phyloP scores from a whole-genome alignment of 2,888 invertebrate species.

The Lissonota sp. region DNA sequence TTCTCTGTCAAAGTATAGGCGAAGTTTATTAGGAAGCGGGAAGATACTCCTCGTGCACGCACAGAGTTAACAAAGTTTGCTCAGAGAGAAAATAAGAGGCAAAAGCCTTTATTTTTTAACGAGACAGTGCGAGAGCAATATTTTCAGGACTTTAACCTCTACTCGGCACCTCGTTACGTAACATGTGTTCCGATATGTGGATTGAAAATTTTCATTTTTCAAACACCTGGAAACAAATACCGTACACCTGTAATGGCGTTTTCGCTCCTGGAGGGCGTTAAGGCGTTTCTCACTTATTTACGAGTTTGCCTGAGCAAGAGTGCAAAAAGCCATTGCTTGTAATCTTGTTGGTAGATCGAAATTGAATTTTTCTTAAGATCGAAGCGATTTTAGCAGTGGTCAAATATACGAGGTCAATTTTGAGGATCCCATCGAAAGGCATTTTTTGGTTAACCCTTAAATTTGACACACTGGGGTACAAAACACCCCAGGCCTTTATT shows the following conservation, averaged over 20 bases:
- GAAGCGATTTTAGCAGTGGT: background rate
- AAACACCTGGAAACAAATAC: conserved; percentile 32
- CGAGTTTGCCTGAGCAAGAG: conserved; percentile 20
- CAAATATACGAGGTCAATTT: no score
- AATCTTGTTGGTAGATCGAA: conserved; percentile 32
- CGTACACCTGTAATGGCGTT: conserved; percentile 23
- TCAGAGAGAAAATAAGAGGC: conserved; percentile 1
- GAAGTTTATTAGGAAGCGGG: conserved; percentile 73
- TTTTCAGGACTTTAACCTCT: conserved; percentile 51
- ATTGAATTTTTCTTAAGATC: background rate
- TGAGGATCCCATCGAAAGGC: no score
- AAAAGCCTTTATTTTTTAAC: conserved; percentile 22
- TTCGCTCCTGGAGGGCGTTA: conserved; percentile 37
- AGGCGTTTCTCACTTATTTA: conserved; percentile 48
- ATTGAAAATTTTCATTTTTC: background rate
- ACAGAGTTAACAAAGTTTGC: conserved; percentile 52
- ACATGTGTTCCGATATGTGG: conserved; percentile 21
- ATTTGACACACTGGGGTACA: no score
- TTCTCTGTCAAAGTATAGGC: conserved; percentile 73
- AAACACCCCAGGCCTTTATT: no score
- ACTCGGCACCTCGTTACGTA: conserved; percentile 69
- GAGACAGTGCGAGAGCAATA: conserved; percentile 25
- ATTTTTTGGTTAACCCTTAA: no score
- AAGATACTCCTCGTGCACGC: conserved; percentile 60
- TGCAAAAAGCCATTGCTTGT: conserved; percentile 7